phyloP scores from a whole-genome alignment of 2,888 invertebrate genomes.

The Cryptocephalus primarius region DNA sequence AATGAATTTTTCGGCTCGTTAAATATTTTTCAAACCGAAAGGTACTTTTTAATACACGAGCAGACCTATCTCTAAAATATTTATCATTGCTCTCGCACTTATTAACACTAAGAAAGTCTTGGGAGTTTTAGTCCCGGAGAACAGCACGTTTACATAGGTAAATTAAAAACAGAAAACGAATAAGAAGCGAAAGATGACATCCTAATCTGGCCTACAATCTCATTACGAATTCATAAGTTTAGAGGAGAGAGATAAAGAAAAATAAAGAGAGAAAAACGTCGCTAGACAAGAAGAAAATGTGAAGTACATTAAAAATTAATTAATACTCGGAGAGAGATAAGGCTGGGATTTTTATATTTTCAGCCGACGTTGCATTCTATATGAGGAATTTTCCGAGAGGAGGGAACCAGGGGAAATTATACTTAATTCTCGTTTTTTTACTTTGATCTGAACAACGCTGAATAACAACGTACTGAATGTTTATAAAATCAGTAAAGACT shows the following conservation, averaged over 20 bases:
- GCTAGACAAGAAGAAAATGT: conserved; percentile 28
- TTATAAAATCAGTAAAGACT: no score
- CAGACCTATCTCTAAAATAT: no score
- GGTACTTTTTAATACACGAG: no score
- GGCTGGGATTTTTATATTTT: conserved; percentile 25
- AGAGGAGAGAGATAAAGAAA: conserved; percentile 42
- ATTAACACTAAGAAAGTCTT: no score
- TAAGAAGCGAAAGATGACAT: conserved; percentile 25
- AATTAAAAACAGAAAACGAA: conserved; percentile 17
- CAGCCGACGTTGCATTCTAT: conserved; percentile 8
- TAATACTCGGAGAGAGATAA: conserved; percentile 28
- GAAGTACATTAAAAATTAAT: conserved; percentile 33
- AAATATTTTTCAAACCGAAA: no score
- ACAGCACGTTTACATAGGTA: conserved; percentile 9
- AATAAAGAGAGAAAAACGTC: conserved; percentile 32
- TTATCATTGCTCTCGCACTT: no score
- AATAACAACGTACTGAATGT: no score
- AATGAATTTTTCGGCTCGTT: no score
- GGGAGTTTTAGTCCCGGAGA: neutral
- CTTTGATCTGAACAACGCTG: no score
- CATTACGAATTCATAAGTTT: conserved; percentile 53
- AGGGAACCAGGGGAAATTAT: conserved; percentile 4
- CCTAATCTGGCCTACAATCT: conserved; percentile 50
- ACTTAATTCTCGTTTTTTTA: neutral
- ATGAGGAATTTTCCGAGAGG: conserved; percentile 4